phyloP scores from a whole-genome alignment of 2,113 vertebrate genomes.

The Gymnobelideus leadbeateri region DNA sequence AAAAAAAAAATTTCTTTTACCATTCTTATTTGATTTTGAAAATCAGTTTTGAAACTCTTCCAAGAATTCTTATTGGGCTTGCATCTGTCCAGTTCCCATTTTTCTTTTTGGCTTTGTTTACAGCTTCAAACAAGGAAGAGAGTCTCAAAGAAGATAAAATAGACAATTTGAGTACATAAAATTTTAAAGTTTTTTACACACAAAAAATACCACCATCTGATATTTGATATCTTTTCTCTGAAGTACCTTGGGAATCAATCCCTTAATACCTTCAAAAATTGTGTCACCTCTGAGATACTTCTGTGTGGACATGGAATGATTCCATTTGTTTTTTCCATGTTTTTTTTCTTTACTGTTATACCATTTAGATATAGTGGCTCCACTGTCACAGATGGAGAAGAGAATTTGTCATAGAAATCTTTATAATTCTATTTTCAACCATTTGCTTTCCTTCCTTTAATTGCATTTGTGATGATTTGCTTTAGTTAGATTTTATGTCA shows the following conservation, averaged over 20 bases:
- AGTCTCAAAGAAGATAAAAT: background rate
- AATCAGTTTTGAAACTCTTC: background rate
- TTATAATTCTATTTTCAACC: background rate
- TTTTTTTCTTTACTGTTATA: background rate
- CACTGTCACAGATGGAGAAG: background rate
- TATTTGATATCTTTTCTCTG: slow-evolving; percentile 85
- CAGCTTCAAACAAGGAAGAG: background rate
- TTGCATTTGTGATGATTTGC: background rate
- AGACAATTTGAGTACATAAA: background rate
- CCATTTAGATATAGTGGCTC: background rate
- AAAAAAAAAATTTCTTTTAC: too few relatives aligned
- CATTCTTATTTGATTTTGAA: too few relatives aligned
- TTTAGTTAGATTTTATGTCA: background rate
- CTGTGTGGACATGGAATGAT: background rate
- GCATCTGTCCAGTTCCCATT: background rate
- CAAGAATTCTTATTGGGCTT: background rate
- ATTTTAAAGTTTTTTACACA: background rate
- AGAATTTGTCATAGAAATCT: background rate
- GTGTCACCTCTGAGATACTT: background rate
- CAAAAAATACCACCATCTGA: slow-evolving; percentile 89
- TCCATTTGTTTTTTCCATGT: background rate
- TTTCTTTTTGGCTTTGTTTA: background rate
- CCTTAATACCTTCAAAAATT: background rate
- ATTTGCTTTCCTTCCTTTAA: background rate
- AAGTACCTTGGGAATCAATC: background rate